phyloP scores from a whole-genome alignment of 2,113 vertebrate species.

The Mungos mungo region DNA sequence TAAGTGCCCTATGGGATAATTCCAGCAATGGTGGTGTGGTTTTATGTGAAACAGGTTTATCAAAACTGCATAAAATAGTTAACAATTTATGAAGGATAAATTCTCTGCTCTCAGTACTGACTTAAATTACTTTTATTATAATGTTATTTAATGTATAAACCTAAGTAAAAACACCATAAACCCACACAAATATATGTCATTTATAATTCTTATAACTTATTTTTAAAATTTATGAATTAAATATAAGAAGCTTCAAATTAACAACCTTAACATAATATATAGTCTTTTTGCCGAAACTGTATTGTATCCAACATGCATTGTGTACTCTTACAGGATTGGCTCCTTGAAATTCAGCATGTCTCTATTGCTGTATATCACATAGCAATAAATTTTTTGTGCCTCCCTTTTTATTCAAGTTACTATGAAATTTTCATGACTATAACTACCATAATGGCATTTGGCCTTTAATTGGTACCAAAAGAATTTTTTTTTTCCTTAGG shows the following conservation, averaged over 20 bases:
- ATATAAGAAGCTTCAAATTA: background rate
- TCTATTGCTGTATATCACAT: background rate
- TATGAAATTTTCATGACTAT: background rate
- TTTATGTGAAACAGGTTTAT: background rate
- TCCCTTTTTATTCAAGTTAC: conserved; percentile 10
- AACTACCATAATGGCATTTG: background rate
- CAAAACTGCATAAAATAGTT: background rate
- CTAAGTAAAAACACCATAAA: background rate
- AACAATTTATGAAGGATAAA: background rate
- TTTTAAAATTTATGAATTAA: background rate
- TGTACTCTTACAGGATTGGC: background rate
- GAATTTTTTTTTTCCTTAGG: background rate
- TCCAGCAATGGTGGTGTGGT: background rate
- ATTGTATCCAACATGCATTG: background rate
- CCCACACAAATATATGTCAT: background rate
- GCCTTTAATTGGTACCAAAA: background rate
- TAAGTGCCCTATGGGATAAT: background rate
- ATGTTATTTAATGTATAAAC: background rate
- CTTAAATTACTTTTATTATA: conserved; percentile 23
- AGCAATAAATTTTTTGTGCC: background rate
- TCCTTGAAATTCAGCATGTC: conserved; percentile 17
- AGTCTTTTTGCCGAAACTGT: background rate
- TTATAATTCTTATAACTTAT: background rate
- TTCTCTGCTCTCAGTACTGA: background rate
- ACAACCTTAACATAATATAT: background rate